Base-by-base conservation (phyloP, 2,113 vertebrate species). In the Amazona guildingii region DNA sequence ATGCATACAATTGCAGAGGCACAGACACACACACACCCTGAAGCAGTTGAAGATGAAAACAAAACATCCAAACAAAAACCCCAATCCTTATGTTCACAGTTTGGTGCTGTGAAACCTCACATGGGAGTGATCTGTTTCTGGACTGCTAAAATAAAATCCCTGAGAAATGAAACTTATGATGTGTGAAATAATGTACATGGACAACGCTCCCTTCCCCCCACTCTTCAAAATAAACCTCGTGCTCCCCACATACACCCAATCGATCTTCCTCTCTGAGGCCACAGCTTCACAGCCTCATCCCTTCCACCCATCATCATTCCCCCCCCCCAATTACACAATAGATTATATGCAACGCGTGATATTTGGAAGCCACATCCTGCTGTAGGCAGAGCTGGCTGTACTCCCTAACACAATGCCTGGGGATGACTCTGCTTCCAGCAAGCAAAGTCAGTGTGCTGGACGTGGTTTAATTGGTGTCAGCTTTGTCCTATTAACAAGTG, bases 281-380 rank as follows among this genome's bases (percentile, higher is more conserved):
- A 66, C 94, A 93, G 41, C 48, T 21, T n/a, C 55, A 57, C 55
- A 96, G 57, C 70, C 64, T 92, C 80, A 92, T 73, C 66, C 41
- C 28, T 78, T 73, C 69, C 41, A 79, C 62, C 31, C 66, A 37
- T 73, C 21, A 27, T 37, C 16, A 13, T 14, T 35, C 83, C n/a
- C 43, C 29, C 62, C 49, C 67, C 55, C 43, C 21, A 48, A 88
- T 96, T 96, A 88, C 0, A 2, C 88, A 92, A 94, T 29, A 81
- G 35, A 48, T 83, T 72, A 84, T 61, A 93, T 33, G 73, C 62
- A 93, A 94, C 0, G 2, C 0, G 0, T 69, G 83, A 81, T 72
- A 81, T 75, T 93, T 92, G 93, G 95, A 97, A 96, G 88, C 88
- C 83, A 88, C 92, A 96, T 96, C 92, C 92, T 96, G 92, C 83